Evolutionary conservation across 2,113 vertebrate genomes (phyloP).

Genomic region (Nyctibius bracteatus): DNA sequence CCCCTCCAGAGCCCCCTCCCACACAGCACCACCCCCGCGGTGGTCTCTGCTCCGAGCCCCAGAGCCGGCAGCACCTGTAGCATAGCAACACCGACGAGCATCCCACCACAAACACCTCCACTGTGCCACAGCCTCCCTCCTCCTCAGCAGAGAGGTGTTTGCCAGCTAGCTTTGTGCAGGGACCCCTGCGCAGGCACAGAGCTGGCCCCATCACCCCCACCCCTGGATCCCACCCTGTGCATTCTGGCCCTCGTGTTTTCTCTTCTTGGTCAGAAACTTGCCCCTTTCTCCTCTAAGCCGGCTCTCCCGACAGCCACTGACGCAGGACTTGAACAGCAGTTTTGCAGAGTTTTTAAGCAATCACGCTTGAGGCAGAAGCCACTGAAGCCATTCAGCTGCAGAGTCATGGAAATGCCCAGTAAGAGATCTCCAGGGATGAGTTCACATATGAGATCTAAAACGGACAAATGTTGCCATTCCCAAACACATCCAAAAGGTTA

Average conservation of each 20-base stretch:
- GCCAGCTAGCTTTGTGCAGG: background rate
- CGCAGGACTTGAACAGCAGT: background rate
- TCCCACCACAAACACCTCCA: background rate
- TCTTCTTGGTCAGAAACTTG: background rate
- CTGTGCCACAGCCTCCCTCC: background rate
- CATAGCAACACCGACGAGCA: background rate
- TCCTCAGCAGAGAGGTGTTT: background rate
- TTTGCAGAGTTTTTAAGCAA: background rate
- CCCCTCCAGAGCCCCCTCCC: background rate
- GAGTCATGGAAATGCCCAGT: background rate
- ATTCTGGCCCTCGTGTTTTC: background rate
- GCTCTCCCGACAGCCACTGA: background rate
- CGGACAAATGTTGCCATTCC: background rate
- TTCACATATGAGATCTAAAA: background rate
- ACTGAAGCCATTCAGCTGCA: background rate
- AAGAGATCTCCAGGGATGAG: background rate
- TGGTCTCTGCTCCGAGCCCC: background rate
- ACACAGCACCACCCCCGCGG: accelerated
- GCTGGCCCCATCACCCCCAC: background rate
- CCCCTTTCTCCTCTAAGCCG: background rate
- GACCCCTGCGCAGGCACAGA: background rate
- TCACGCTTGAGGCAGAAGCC: background rate
- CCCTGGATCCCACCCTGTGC: background rate
- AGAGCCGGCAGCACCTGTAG: background rate
- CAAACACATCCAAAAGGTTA: background rate